A percentile compares a stretch with the other conserved stretches of the same genome.
Conservation (phyloP, 2,888 invertebrate species). For the Caenorhabditis imperialis region DNA sequence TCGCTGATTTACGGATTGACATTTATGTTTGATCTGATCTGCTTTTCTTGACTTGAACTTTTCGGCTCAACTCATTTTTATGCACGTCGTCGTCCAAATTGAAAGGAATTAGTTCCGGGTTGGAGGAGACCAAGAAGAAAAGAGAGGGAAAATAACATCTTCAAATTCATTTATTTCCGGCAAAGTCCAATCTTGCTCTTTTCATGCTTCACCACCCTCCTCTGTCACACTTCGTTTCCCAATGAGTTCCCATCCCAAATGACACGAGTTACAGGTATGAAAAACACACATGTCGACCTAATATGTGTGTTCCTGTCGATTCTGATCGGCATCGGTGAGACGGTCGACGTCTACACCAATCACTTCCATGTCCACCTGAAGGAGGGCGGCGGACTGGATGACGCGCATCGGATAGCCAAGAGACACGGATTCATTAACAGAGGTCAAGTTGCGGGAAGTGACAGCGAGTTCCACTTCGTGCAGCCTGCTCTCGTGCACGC, state of each 20-base stretch:
- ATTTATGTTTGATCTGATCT: conserved; percentile 1
- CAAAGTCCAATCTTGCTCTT: not conserved
- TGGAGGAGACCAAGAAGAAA: conserved; percentile 1
- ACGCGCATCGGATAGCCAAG: conserved; percentile 87
- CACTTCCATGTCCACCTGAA: conserved; percentile 88
- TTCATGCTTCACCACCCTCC: conserved; percentile 6
- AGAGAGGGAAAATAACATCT: too few species aligned
- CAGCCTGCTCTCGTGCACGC: conserved; percentile 92
- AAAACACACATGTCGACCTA: conserved; percentile 58
- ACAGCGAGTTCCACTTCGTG: conserved; percentile 93
- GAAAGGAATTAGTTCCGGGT: conserved; percentile 29
- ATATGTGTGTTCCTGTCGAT: conserved; percentile 53
- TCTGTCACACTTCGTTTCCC: not conserved
- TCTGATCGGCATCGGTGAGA: conserved; percentile 42
- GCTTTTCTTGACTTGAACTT: not conserved
- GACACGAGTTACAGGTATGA: conserved; percentile 47
- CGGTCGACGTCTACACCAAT: conserved; percentile 89
- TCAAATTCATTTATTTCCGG: not conserved
- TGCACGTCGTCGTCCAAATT: conserved; percentile 1
- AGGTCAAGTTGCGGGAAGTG: conserved; percentile 91
- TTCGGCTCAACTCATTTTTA: conserved; percentile 17
- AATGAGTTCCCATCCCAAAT: not conserved
- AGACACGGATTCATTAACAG: conserved; percentile 94
- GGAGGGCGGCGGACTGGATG: conserved; percentile 80
- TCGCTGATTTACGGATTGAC: not conserved